These are phyloP conservation scores for Metalampra italica DNA, from an alignment of 2,888 invertebrate species.

Conservation along the genomic window DNA sequence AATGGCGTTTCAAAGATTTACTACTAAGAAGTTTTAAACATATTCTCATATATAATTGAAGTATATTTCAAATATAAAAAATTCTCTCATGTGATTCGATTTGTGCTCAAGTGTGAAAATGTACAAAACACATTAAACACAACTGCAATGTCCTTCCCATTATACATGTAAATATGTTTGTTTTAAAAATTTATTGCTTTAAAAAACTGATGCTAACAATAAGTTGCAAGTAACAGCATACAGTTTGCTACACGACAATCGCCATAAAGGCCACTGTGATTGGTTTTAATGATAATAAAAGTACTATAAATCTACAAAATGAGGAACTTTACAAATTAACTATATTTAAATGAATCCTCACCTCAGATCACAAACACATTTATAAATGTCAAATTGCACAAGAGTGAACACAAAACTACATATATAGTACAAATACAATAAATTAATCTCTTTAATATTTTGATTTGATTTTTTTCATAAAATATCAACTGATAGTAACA, in stretches of 20 bases:
- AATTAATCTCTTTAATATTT: conserved; percentile 70
- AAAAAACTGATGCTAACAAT: conserved; percentile 67
- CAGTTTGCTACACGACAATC: conserved; percentile 29
- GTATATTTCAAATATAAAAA: conserved; percentile 36
- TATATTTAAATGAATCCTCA: conserved; percentile 64
- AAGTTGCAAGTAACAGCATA: conserved; percentile 38
- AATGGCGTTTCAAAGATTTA: conserved; percentile 43
- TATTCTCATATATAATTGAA: conserved; percentile 48
- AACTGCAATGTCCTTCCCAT: conserved; percentile 27
- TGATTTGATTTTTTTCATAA: conserved; percentile 57
- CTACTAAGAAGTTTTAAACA: conserved; percentile 47
- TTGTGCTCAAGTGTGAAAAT: conserved; percentile 38
- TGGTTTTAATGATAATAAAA: conserved; percentile 40
- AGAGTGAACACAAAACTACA: conserved; percentile 60
- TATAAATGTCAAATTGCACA: conserved; percentile 60
- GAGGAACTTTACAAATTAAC: conserved; percentile 75
- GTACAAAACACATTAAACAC: conserved; percentile 19
- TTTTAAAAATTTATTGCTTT: conserved; percentile 51
- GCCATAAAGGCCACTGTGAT: conserved; percentile 28
- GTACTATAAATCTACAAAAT: conserved; percentile 64
- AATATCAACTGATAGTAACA: conserved; percentile 73
- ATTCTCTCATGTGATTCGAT: conserved; percentile 48
- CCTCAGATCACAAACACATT: conserved; percentile 74
- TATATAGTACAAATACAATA: conserved; percentile 61
- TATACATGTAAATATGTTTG: conserved; percentile 42